phyloP scores from a whole-genome alignment of 2,113 vertebrate species.

The Indicator maculatus region DNA sequence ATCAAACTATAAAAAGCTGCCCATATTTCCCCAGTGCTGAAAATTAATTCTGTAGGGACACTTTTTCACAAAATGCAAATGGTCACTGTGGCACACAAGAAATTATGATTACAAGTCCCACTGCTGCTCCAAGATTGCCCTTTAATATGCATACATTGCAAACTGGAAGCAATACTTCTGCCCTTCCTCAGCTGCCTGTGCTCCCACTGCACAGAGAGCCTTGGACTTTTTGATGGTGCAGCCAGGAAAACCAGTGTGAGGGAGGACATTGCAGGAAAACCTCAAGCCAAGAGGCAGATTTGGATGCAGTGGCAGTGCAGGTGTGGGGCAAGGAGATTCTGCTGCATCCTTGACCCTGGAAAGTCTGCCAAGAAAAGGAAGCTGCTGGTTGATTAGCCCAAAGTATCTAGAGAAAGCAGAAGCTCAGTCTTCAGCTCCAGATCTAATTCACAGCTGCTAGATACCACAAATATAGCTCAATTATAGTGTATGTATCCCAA shows the following conservation, averaged over 20 bases:
- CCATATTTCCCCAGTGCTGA: constrained; percentile 42
- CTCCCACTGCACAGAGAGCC: background rate
- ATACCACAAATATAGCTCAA: background rate
- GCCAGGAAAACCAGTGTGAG: background rate
- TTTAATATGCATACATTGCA: background rate
- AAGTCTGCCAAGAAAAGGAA: background rate
- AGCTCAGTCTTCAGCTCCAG: background rate
- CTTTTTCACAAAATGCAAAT: constrained; percentile 58
- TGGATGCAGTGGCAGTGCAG: background rate
- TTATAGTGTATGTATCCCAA: background rate
- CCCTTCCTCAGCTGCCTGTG: background rate
- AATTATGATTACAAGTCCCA: background rate
- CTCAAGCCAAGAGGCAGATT: background rate
- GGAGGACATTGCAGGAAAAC: background rate
- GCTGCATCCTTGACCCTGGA: background rate
- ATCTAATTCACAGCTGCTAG: background rate
- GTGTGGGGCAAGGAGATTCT: background rate
- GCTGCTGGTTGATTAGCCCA: background rate
- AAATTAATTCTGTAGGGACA: constrained; percentile 57
- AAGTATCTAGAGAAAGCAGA: background rate
- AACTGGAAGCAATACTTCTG: background rate
- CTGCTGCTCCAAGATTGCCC: background rate
- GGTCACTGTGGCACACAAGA: constrained; percentile 22
- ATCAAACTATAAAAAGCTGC: constrained; percentile 64
- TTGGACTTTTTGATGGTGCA: background rate